Base-by-base conservation (phyloP, 35 echinoderm and acorn worm species). In the Strongylocentrotus purpuratus region DNA sequence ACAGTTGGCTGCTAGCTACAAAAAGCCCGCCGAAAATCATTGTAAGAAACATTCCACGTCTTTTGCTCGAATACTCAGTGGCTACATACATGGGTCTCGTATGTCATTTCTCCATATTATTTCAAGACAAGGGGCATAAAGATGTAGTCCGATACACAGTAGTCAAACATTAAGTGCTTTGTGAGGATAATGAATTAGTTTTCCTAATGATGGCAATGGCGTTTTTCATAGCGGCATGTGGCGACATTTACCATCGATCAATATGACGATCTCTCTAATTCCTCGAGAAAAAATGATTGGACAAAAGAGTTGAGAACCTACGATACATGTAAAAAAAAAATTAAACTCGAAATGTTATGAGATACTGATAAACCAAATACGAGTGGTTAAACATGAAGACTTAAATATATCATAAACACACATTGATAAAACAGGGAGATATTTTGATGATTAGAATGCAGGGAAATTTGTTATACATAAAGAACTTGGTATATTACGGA, bases 81-180 rank as follows among this genome's bases (percentile, higher is more conserved):
- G 65, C 65, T 78, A 78, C 65, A 78, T 78, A 18, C 22, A 28
- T 28, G 65, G 22, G 65, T 78, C 18, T 78, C 65, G 22, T 22
- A 78, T 78, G n/a, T 78, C 65, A 28, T 78, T 78, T 78, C 65
- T 78, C 65, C 65, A 78, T 78, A 28, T 78, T 78, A 78, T 78
- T 78, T 78, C 65, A 28, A 78, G 65, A 78, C 65, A 78, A 78
- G 65, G 25, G 65, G 25, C 65, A 78, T 22, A 78, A n/a, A n/a
- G 65, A 78, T 28, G 65, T 78, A n/a, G 22, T 78, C 65, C 52
- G 52, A 78, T 22, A 78, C 2, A 78, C 5, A 78, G 65, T 78
- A 78, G 65, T 78, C 65, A n/a, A 78, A n/a, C 65, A n/a, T 78
- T 78, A 78, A 78, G 65, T 78, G 65, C 0, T n/a, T 78, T 78